phyloP scores from a whole-genome alignment of 2,888 invertebrate species.

The Boloria selene region DNA sequence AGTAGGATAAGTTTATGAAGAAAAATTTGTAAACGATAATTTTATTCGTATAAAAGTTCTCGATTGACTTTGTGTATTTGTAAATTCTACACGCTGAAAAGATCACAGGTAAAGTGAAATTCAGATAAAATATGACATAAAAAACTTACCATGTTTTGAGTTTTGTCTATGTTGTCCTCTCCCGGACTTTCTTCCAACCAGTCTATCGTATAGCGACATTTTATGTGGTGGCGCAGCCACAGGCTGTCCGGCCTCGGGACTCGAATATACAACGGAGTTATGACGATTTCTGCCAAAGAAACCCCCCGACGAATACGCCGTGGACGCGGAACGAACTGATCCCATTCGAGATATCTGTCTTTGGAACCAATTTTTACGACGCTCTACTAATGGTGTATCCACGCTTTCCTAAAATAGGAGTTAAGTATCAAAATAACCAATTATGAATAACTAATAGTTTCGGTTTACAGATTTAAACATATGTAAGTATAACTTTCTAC shows the following conservation, averaged over 20 bases:
- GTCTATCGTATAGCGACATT: conserved; percentile 91
- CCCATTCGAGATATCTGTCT: conserved; percentile 93
- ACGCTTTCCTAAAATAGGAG: conserved; percentile 88
- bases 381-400: conserved; percentile 92
- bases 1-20: too few relatives aligned
- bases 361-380: conserved; percentile 94
- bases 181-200: conserved; percentile 91
- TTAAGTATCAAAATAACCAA: conserved; percentile 3
- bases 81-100: too few relatives aligned
- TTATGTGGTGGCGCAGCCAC: conserved; percentile 78
- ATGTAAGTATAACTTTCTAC: too few relatives aligned
- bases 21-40: too few relatives aligned
- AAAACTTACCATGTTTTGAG: conserved; percentile 83
- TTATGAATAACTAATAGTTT: too few relatives aligned
- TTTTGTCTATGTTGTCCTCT: conserved; percentile 85
- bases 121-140: too few relatives aligned
- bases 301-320: conserved; percentile 90
- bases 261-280: conserved; percentile 88
- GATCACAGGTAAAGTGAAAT: too few relatives aligned
- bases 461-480: too few relatives aligned
- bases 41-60: too few relatives aligned
- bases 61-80: too few relatives aligned
- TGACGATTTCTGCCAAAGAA: conserved; percentile 89
- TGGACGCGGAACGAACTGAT: conserved; percentile 91
- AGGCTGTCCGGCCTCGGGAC: conserved; percentile 83